Conservation (phyloP, 2,888 invertebrate genomes). For the Cantharis rufa region DNA sequence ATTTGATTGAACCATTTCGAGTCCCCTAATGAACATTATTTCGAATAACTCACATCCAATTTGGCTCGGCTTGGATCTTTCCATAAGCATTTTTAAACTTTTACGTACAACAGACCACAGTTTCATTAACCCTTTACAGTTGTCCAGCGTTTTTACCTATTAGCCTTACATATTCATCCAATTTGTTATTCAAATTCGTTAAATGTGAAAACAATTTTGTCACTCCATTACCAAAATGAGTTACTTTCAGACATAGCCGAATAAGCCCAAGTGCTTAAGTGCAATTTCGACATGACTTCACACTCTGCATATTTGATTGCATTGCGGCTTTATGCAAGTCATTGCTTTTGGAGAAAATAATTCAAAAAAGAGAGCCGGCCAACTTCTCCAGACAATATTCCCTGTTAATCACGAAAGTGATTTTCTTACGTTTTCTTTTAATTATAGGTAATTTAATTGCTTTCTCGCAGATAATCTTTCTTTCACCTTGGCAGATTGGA, state of each 20-base stretch:
- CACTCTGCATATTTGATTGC: not conserved
- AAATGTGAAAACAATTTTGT: not conserved
- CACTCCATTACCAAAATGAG: not conserved
- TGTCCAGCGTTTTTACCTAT: not conserved
- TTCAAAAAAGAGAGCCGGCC: not conserved
- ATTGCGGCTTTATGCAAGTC: not conserved
- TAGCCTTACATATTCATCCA: not conserved
- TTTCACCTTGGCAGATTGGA: not conserved
- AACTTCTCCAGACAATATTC: not conserved
- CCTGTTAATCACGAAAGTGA: not conserved
- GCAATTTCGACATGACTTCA: not conserved
- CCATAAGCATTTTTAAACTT: not conserved
- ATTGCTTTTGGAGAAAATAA: not conserved
- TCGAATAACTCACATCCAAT: not conserved
- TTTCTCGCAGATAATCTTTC: not conserved
- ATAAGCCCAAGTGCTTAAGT: not conserved
- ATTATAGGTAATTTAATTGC: not conserved
- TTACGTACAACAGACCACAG: not conserved
- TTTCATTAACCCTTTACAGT: not conserved
- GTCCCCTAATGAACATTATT: not conserved
- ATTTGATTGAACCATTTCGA: not conserved
- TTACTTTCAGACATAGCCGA: not conserved
- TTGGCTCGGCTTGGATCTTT: not conserved
- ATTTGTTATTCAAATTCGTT: not conserved
- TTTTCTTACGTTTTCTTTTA: not conserved